Base-by-base conservation (phyloP, 2,888 invertebrate genomes). In the Abrostola tripartita region DNA sequence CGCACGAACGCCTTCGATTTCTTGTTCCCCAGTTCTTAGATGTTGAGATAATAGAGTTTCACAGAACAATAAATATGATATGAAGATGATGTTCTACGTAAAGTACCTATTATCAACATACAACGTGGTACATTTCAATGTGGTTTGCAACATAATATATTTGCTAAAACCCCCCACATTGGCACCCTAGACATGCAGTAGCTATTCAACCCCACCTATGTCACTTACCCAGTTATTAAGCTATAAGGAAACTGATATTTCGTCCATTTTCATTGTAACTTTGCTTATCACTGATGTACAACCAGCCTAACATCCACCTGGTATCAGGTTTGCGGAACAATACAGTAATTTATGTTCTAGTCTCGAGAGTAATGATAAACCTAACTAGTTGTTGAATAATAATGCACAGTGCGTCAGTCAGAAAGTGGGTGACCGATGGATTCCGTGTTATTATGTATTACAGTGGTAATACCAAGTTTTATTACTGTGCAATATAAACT, bases 301-400 rank as follows among this genome's bases (percentile, higher is more conserved):
- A 52, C 12, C 37, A 42, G 63, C 79, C 38, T 74, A 58, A 74
- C 56, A 55, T 59, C 59, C 65, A 70, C 71, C 65, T 72, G 61
- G 69, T 47, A 74, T 61, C 67, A 75, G 65, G 74, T 64, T 70
- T 38, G 61, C 73, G 74, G 85, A 87, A 88, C 89, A 89, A 88
- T 89, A 83, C 81, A 79, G 84, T 87, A 87, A 90, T 90, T 90
- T 88, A 90, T 85, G 81, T 79, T 68, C 62, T 12, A 66, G 78
- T 84, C 85, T 76, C 86, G 70, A 56, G 86, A 84, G 88, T 85
- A 87, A 86, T 88, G 89, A 89, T 88, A 88, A 85, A 82, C 85
- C 84, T 86, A 88, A 88, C 88, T 87, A 85, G 85, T 84, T 73
- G 84, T 85, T 85, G 86, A 85, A 87, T 85, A 79, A 81, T 85